These are phyloP conservation scores for Arge pagana DNA, from an alignment of 2,888 invertebrate genomes.

Conservation along the genomic window DNA sequence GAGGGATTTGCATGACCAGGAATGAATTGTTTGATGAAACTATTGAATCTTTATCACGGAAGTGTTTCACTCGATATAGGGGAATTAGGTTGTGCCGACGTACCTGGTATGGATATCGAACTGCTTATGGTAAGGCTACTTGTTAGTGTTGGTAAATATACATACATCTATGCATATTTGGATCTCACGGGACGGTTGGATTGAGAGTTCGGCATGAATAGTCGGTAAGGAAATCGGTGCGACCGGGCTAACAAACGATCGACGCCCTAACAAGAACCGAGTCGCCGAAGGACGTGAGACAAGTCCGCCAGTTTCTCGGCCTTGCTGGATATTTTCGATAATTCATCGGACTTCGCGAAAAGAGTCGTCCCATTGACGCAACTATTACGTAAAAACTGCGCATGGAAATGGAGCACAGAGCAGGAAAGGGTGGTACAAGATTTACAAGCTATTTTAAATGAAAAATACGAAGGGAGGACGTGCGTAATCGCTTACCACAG, in stretches of 20 bases:
- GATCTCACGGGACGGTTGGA: too few relatives aligned
- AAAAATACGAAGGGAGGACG: neutral
- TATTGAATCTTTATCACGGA: neutral
- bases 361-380: constrained; percentile 31
- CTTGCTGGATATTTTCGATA: constrained; percentile 39
- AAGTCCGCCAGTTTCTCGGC: constrained; percentile 43
- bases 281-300: constrained; percentile 38
- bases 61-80: neutral
- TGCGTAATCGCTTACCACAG: constrained; percentile 4
- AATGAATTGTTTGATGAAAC: too few relatives aligned
- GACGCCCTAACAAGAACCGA: too few relatives aligned
- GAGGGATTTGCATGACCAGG: too few relatives aligned
- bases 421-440: constrained; percentile 22
- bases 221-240: too few relatives aligned
- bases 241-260: neutral
- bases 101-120: constrained; percentile 12
- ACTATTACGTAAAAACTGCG: constrained; percentile 14
- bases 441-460: constrained; percentile 13
- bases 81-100: neutral
- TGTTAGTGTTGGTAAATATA: too few relatives aligned
- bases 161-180: too few relatives aligned
- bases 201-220: too few relatives aligned
- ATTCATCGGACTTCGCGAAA: constrained; percentile 35
- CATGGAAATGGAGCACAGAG: constrained; percentile 21
- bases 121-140: too few relatives aligned